Evolutionary conservation across 2,888 invertebrate species (phyloP).

Genomic region (Panopea generosa): DNA sequence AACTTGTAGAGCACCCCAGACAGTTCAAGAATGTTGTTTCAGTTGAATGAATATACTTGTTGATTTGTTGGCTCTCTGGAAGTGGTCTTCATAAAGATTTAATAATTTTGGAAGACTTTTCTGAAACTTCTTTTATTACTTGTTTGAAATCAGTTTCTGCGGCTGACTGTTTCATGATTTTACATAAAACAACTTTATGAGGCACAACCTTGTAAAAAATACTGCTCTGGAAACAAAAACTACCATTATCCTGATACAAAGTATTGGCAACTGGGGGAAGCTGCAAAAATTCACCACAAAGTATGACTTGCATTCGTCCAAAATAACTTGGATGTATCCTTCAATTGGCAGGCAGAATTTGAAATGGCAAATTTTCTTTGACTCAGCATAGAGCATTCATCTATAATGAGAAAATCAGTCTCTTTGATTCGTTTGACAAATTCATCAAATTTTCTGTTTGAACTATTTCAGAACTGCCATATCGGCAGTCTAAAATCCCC

Average conservation of each 20-base stretch:
- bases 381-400: neutral
- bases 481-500: neutral
- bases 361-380: neutral
- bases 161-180: neutral
- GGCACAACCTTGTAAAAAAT: neutral
- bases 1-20: slow-evolving; percentile 19
- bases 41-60: slow-evolving; percentile 28
- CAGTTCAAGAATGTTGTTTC: neutral
- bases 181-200: neutral
- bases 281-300: slow-evolving; percentile 27
- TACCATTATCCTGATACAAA: slow-evolving; percentile 17
- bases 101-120: neutral
- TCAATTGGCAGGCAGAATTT: neutral
- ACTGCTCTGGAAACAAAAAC: slow-evolving; percentile 19
- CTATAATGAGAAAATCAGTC: neutral
- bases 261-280: slow-evolving; percentile 26
- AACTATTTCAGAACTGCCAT: neutral
- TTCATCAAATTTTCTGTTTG: neutral
- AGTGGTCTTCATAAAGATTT: neutral
- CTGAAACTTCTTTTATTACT: neutral
- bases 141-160: neutral
- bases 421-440: neutral
- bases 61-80: neutral
- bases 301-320: slow-evolving; percentile 22
- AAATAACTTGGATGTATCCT: neutral